These are phyloP conservation scores for Monomorium pharaonis DNA, from an alignment of 1,140 invertebrate species.

Conservation along the genomic window DNA sequence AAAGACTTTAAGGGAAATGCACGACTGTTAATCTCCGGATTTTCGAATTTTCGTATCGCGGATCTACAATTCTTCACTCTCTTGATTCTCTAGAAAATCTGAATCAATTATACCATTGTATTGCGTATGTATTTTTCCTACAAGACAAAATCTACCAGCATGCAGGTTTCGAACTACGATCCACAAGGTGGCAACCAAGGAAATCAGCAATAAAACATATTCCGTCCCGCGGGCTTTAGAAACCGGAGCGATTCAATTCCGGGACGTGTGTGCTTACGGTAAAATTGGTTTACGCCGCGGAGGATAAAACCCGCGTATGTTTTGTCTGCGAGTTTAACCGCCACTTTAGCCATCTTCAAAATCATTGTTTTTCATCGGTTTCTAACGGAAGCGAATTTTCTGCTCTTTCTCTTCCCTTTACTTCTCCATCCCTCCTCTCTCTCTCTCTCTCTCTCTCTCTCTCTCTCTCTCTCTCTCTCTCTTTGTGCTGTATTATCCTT, in stretches of 20 bases:
- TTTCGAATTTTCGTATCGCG: background rate
- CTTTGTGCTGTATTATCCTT: background rate
- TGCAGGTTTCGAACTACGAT: background rate
- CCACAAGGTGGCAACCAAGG: slow-evolving; percentile 4
- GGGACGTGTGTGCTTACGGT: slow-evolving; percentile 34
- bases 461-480: background rate
- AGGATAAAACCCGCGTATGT: slow-evolving; percentile 37
- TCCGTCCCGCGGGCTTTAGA: slow-evolving; percentile 35
- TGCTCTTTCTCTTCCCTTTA: background rate
- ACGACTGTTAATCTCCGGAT: background rate
- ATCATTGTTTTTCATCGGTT: slow-evolving; percentile 41
- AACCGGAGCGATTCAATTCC: slow-evolving; percentile 47
- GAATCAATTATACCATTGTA: background rate
- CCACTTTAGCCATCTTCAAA: slow-evolving; percentile 18
- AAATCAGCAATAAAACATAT: slow-evolving; percentile 54
- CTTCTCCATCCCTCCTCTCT: background rate
- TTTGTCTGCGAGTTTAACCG: slow-evolving; percentile 26
- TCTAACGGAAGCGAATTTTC: background rate
- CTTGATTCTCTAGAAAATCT: background rate
- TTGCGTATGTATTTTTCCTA: background rate
- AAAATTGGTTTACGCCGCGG: slow-evolving; percentile 51
- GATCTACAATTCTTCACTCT: background rate
- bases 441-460: background rate
- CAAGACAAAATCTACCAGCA: background rate
- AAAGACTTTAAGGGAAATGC: background rate